Conservation (phyloP, 2,888 invertebrate genomes). For the Aricia artaxerxes region DNA sequence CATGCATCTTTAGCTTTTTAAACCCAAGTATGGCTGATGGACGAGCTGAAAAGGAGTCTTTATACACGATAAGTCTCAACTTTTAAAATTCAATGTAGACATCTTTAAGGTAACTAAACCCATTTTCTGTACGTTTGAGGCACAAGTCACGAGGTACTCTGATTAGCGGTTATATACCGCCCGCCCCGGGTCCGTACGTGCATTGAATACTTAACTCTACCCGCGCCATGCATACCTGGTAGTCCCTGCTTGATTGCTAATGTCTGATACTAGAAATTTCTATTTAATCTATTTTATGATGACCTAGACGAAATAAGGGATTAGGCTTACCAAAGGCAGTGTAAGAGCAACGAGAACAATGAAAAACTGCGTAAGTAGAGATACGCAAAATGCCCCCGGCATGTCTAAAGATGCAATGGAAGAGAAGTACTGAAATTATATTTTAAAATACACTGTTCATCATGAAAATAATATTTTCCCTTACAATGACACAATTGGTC, state of each 20-base stretch:
- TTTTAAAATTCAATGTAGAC: not conserved
- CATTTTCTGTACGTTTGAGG: constrained; percentile 38
- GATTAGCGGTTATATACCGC: constrained; percentile 57
- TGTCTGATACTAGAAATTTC: not conserved
- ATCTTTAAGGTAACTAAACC: not conserved
- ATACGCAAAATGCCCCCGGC: not conserved
- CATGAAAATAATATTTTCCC: not conserved
- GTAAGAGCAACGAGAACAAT: too few species aligned
- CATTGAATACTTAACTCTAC: constrained; percentile 40
- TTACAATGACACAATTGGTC: not conserved
- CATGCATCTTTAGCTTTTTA: not conserved
- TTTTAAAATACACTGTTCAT: not conserved
- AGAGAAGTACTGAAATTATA: not conserved
- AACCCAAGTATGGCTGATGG: not conserved
- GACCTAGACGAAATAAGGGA: not conserved
- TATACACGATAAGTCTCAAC: not conserved
- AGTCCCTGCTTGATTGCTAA: constrained; percentile 22
- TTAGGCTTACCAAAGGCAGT: not conserved
- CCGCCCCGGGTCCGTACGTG: constrained; percentile 47
- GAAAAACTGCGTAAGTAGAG: not conserved
- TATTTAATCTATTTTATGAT: not conserved
- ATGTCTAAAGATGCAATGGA: not conserved
- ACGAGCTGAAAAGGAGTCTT: not conserved
- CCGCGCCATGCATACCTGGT: constrained; percentile 36
- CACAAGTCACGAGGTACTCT: constrained; percentile 59